Percentiles rank a stretch among this genome's conserved stretches.
Evolutionary conservation across 2,797 vertebrate species (phyloP).

Genomic region (Coracias cyanogaster): DNA sequence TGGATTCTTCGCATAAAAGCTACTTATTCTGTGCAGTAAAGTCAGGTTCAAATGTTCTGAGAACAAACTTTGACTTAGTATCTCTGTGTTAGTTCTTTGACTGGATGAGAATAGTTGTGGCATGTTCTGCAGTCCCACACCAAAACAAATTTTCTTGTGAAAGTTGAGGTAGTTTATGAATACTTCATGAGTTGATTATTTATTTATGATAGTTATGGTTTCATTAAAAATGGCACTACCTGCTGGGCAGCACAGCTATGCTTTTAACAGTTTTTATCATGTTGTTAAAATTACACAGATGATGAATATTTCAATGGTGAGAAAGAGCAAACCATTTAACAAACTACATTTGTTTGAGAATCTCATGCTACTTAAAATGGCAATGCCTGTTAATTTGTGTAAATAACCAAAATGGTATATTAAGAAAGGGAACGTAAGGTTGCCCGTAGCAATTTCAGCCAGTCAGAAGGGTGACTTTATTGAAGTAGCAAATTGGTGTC

Average conservation of each 20-base stretch:
- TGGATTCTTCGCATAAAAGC: neutral
- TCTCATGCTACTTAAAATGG: slow-evolving; percentile 22
- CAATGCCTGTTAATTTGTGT: slow-evolving; percentile 56
- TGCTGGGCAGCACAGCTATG: slow-evolving; percentile 78
- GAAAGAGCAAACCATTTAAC: slow-evolving; percentile 74
- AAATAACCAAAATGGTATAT: slow-evolving; percentile 37
- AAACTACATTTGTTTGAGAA: slow-evolving; percentile 48
- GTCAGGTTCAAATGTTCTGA: neutral
- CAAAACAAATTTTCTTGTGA: slow-evolving; percentile 28
- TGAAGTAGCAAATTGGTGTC: neutral
- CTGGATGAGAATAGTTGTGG: neutral
- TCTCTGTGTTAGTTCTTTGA: neutral
- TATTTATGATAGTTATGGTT: slow-evolving; percentile 78
- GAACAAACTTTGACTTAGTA: neutral
- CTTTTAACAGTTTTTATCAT: slow-evolving; percentile 83
- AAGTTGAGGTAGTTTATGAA: slow-evolving; percentile 68
- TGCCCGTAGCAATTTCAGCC: slow-evolving; percentile 15
- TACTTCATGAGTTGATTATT: slow-evolving; percentile 75
- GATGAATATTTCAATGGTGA: slow-evolving; percentile 82
- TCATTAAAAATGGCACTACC: slow-evolving; percentile 80
- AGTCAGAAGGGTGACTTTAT: neutral
- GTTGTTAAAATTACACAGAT: slow-evolving; percentile 78
- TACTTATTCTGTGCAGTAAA: neutral
- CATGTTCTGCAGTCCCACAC: neutral
- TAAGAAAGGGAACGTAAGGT: slow-evolving; percentile 42